A percentile compares a stretch with the other conserved stretches of the same genome.
Evolutionary conservation across 2,113 vertebrate genomes (phyloP).

Genomic region (Struthidea cinerea): DNA sequence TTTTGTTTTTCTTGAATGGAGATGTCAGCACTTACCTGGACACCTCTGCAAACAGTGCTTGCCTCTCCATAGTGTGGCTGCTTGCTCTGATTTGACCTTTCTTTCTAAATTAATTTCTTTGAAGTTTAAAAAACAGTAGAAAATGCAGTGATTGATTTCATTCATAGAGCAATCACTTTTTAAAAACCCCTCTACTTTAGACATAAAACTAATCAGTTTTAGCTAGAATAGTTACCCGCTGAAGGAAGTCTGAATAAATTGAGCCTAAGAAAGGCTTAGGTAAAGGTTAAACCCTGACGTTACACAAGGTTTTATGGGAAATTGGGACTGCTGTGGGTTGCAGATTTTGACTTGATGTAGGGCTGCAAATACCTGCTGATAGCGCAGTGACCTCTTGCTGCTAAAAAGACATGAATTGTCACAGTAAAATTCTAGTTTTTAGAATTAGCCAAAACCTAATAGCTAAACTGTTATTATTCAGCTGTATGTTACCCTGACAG

Average conservation of each 20-base stretch:
- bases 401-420: not conserved
- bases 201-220: not conserved
- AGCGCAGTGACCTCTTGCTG: not conserved
- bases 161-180: not conserved
- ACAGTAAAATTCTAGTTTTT: not conserved
- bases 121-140: not conserved
- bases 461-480: not conserved
- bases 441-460: not conserved
- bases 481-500: not conserved
- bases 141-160: not conserved
- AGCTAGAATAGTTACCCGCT: not conserved
- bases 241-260: not conserved
- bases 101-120: not conserved
- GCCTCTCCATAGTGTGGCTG: not conserved
- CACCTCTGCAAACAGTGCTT: not conserved
- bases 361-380: not conserved
- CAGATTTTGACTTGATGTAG: not conserved
- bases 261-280: not conserved
- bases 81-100: not conserved
- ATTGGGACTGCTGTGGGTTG: not conserved
- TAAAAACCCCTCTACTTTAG: not conserved
- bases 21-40: not conserved
- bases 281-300: not conserved
- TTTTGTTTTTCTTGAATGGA: not conserved
- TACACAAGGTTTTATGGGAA: not conserved